phyloP scores from a whole-genome alignment of 92 coral and sea anemone genomes.

The Epizoanthus illoricatus region DNA sequence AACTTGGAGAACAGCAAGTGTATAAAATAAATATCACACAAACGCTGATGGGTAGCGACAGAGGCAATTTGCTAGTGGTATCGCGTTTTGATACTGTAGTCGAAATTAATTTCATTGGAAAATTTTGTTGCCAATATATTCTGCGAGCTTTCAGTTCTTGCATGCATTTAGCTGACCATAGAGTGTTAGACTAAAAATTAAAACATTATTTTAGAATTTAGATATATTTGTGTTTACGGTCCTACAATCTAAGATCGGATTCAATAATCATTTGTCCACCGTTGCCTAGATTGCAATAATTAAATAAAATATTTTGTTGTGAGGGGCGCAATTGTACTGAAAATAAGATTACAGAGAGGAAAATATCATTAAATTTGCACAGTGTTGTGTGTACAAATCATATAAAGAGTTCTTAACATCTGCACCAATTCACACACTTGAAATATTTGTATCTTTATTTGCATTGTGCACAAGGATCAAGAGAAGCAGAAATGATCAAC shows the following conservation, averaged over 20 bases:
- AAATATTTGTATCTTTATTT: conserved; percentile 13
- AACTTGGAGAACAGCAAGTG: background rate
- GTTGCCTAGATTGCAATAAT: conserved; percentile 23
- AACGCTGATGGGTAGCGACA: background rate
- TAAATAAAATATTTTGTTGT: background rate
- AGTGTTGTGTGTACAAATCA: conserved; percentile 19
- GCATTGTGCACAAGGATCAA: background rate
- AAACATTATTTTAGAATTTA: conserved; percentile 10
- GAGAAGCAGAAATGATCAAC: background rate
- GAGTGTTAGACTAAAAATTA: background rate
- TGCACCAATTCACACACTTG: conserved; percentile 31
- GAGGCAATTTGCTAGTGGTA: background rate
- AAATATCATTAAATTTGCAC: conserved; percentile 38
- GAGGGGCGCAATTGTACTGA: conserved; percentile 12
- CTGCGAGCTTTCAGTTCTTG: background rate
- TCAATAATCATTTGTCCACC: conserved; percentile 15
- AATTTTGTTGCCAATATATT: background rate
- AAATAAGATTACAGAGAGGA: conserved; percentile 28
- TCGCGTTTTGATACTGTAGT: background rate
- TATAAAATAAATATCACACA: background rate
- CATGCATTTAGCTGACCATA: background rate
- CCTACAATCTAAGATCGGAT: background rate
- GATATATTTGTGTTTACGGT: conserved; percentile 18
- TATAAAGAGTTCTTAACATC: conserved; percentile 23
- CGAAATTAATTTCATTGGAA: background rate